Conservation (phyloP, 30 jellyfish, hydroid and myxozoan genomes). For the Aurelia aurita region DNA sequence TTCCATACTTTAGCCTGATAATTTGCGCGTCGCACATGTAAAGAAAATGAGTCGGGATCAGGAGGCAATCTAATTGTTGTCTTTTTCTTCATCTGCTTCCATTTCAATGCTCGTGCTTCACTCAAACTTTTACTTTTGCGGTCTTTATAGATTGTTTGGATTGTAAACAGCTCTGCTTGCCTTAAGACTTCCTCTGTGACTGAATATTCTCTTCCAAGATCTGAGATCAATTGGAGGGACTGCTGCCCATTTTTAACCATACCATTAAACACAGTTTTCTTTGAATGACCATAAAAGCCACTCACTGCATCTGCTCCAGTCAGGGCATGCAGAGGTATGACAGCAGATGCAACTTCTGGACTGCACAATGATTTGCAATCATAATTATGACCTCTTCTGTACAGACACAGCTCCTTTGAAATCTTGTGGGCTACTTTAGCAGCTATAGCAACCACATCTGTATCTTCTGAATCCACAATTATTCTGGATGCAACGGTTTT, state of each 20-base stretch:
- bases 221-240: conserved; percentile 15
- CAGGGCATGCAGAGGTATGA: no score
- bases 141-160: background rate
- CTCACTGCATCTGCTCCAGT: background rate
- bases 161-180: background rate
- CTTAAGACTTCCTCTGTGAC: background rate
- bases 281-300: conserved; percentile 24
- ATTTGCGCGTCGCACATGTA: conserved; percentile 35
- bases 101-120: conserved; percentile 14
- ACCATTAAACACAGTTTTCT: conserved; percentile 31
- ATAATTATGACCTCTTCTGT: no score
- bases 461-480: no score
- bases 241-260: conserved; percentile 15
- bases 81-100: conserved; percentile 10
- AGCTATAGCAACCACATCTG: no score
- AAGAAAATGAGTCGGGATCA: conserved; percentile 36
- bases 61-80: conserved; percentile 46
- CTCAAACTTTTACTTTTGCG: background rate
- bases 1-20: conserved; percentile 26
- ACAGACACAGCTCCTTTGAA: no score
- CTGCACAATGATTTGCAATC: no score
- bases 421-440: no score
- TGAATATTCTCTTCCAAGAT: background rate
- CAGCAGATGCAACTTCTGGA: no score
- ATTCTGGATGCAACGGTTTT: no score